Base-by-base conservation (phyloP, 2,797 vertebrate species). In the Pseudopleuronectes americanus region DNA sequence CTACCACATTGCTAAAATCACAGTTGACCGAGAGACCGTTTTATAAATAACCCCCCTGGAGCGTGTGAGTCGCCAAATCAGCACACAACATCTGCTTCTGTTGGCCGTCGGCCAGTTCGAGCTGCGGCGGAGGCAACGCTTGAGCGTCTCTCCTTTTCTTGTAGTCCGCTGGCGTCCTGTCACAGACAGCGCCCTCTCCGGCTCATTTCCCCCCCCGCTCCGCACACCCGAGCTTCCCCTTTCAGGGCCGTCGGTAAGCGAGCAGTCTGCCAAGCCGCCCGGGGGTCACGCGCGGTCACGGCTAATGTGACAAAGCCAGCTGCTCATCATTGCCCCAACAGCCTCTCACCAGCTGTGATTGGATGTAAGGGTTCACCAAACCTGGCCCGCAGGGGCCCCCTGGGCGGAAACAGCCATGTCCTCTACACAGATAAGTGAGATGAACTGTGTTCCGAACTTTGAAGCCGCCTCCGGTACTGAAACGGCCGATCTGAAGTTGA, bases 301-400 rank as follows among this genome's bases (percentile, higher is more conserved):
- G 80, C 54, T 86, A 86, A 91, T 75, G 87, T 84, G 90, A 86
- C 92, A 80, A 76, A 86, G 75, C 84, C 93, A 92, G 90, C 86
- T 91, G 90, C 81, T 89, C 70, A 41, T 65, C 65, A 76, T 56
- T 16, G 76, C 75, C 82, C 69, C 31, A 68, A 68, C 83, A 63
- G 79, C 71, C 75, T 74, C 79, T 70, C 71, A 47, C 72, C 89
- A 90, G 89, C 87, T 90, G 88, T 72, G 89, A 79, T 75, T 79
- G 79, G 83, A 86, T 92, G 88, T 90, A 75, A 83, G 80, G 78
- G 87, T 84, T 87, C 72, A 24, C 73, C 64, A 38, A 8, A 64
- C 60, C 28, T 22, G 64, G 74, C 74, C 79, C 31, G 0, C 64
- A 22, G 71, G 66, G 73, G 69, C 1, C 43, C 64, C 62, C 64